Evolutionary conservation across 2,888 invertebrate species (phyloP).

Genomic region (Rotaria socialis): DNA sequence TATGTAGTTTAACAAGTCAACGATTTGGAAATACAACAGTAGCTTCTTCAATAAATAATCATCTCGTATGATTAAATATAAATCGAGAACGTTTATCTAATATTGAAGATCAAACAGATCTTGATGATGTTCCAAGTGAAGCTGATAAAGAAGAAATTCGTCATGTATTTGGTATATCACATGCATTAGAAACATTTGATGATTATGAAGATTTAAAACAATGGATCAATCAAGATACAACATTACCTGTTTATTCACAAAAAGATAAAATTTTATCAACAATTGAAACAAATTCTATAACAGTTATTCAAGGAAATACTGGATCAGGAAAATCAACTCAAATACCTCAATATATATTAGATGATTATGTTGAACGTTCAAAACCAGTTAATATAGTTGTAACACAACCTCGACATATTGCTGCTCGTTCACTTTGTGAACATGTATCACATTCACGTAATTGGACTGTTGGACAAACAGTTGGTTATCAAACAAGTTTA

Average conservation of each 20-base stretch:
- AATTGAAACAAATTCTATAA: background rate
- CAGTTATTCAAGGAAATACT: conserved; percentile 56
- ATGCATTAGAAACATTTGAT: background rate
- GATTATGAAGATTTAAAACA: background rate
- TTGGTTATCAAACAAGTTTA: no score
- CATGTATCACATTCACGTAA: conserved; percentile 61
- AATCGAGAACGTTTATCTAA: background rate
- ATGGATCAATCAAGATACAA: conserved; percentile 8
- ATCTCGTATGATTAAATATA: no score
- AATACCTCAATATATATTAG: conserved; percentile 81
- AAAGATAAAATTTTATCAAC: background rate
- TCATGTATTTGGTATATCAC: background rate
- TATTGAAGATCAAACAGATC: background rate
- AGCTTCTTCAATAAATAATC: no score
- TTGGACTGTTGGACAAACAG: no score
- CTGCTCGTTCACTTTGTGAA: conserved; percentile 87
- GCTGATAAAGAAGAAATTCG: background rate
- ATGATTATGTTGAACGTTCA: conserved; percentile 67
- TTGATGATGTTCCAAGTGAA: background rate
- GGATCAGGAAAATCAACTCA: conserved; percentile 95
- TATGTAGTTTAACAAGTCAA: no score
- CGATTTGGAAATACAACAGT: no score
- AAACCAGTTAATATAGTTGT: conserved; percentile 75
- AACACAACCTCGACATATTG: conserved; percentile 87
- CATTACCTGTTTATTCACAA: background rate